phyloP scores from a whole-genome alignment of 2,797 vertebrate genomes.

The Rhinatrema bivittatum region DNA sequence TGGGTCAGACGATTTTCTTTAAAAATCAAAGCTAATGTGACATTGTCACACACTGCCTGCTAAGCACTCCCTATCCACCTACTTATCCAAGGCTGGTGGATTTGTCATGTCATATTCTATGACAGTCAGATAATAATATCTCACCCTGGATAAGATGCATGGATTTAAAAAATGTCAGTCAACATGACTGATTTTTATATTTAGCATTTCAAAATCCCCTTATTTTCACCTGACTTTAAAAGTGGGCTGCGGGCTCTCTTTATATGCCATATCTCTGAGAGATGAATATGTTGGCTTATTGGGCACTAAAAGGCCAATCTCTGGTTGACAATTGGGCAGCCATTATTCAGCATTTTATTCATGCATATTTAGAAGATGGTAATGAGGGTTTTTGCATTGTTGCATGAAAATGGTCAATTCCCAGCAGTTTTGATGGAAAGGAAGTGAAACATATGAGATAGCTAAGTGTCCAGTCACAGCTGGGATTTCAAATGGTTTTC shows the following conservation, averaged over 20 bases:
- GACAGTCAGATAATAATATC: constrained; percentile 87
- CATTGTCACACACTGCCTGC: constrained; percentile 58
- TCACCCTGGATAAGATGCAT: constrained; percentile 73
- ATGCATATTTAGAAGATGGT: constrained; percentile 99
- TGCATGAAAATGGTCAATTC: constrained; percentile 91
- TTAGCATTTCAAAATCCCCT: constrained; percentile 80
- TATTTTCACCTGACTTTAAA: constrained; percentile 64
- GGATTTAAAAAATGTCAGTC: constrained; percentile 83
- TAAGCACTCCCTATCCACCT: constrained; percentile 70
- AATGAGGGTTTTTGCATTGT: constrained; percentile 97
- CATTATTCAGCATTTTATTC: constrained; percentile 90
- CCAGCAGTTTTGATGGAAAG: constrained; percentile 64
- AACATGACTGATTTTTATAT: constrained; percentile 73
- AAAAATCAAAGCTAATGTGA: constrained; percentile 62
- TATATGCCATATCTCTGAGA: constrained; percentile 80
- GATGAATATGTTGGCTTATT: constrained; percentile 96
- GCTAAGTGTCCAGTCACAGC: constrained; percentile 48
- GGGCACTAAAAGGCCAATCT: constrained; percentile 94
- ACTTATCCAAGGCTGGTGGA: constrained; percentile 66
- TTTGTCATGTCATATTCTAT: constrained; percentile 74
- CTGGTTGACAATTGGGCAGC: constrained; percentile 81
- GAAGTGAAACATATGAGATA: constrained; percentile 54
- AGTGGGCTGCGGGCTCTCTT: constrained; percentile 61
- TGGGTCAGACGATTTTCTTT: constrained; percentile 32
- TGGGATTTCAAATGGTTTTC: constrained; percentile 51